Evolutionary conservation across 1,140 invertebrate species (phyloP).

Genomic region (Drosophila rhopaloa): DNA sequence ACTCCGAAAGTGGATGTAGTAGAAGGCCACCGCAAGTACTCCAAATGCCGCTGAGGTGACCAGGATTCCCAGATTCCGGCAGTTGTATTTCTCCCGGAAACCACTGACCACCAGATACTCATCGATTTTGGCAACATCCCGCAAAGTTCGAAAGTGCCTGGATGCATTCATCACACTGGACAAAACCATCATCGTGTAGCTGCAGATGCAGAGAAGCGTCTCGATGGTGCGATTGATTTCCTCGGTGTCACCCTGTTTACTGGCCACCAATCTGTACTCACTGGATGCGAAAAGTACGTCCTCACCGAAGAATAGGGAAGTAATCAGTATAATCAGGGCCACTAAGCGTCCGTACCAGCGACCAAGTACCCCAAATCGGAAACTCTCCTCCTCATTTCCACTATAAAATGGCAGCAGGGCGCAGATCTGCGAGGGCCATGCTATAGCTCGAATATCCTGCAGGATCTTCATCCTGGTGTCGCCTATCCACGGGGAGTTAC

Average conservation of each 20-base stretch:
- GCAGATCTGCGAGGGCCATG: slow-evolving; percentile 39
- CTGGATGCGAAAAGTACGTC: slow-evolving; percentile 57
- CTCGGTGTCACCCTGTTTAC: slow-evolving; percentile 63
- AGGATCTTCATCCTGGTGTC: slow-evolving; percentile 51
- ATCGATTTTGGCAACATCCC: slow-evolving; percentile 58
- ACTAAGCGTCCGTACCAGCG: slow-evolving; percentile 47
- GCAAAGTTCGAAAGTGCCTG: slow-evolving; percentile 54
- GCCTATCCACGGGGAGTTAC: neutral
- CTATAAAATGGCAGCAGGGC: slow-evolving; percentile 53
- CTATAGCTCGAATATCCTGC: slow-evolving; percentile 34
- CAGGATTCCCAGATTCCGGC: slow-evolving; percentile 37
- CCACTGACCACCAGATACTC: slow-evolving; percentile 48
- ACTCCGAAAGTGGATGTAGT: slow-evolving; percentile 60
- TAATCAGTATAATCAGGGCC: slow-evolving; percentile 27
- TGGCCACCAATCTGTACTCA: slow-evolving; percentile 52
- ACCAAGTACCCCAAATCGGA: slow-evolving; percentile 22
- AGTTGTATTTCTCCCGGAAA: slow-evolving; percentile 45
- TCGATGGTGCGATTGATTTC: slow-evolving; percentile 72
- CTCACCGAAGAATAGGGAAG: slow-evolving; percentile 33
- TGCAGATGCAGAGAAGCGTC: slow-evolving; percentile 66
- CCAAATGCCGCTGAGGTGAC: slow-evolving; percentile 12
- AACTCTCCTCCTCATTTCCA: slow-evolving; percentile 32
- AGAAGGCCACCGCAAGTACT: slow-evolving; percentile 62
- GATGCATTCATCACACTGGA: slow-evolving; percentile 47
- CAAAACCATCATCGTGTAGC: slow-evolving; percentile 62